These are phyloP conservation scores for Andrena bicolor DNA, from an alignment of 2,888 invertebrate species.

Conservation along the genomic window DNA sequence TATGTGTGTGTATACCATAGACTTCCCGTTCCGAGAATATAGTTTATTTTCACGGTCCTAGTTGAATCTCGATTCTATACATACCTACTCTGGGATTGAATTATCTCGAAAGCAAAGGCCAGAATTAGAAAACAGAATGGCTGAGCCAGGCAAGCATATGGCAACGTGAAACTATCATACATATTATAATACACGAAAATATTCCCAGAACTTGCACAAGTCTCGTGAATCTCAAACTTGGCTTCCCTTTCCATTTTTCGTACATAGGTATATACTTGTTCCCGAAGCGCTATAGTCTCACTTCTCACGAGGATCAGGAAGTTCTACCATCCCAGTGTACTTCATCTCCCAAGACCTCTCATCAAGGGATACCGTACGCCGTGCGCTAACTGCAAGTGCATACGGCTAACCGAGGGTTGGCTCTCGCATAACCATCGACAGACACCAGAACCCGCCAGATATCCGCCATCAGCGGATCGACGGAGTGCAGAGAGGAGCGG, in stretches of 20 bases:
- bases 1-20: slow-evolving; percentile 13
- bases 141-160: too few species aligned
- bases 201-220: too few species aligned
- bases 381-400: not conserved
- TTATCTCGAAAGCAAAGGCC: too few species aligned
- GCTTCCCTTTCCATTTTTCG: not conserved
- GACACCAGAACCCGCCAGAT: not conserved
- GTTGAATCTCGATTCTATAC: too few species aligned
- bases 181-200: too few species aligned
- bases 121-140: too few species aligned
- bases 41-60: slow-evolving; percentile 15
- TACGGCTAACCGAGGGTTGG: not conserved
- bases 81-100: too few species aligned
- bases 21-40: not conserved
- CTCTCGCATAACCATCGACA: slow-evolving; percentile 6
- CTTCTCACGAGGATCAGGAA: not conserved
- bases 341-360: not conserved
- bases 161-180: too few species aligned
- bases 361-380: not conserved
- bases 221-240: not conserved
- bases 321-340: not conserved
- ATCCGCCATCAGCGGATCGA: not conserved
- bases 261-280: too few species aligned
- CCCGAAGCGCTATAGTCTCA: not conserved
- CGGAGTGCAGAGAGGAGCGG: not conserved